Base-by-base conservation (phyloP, 1,140 invertebrate species). In the Ips typographus region DNA sequence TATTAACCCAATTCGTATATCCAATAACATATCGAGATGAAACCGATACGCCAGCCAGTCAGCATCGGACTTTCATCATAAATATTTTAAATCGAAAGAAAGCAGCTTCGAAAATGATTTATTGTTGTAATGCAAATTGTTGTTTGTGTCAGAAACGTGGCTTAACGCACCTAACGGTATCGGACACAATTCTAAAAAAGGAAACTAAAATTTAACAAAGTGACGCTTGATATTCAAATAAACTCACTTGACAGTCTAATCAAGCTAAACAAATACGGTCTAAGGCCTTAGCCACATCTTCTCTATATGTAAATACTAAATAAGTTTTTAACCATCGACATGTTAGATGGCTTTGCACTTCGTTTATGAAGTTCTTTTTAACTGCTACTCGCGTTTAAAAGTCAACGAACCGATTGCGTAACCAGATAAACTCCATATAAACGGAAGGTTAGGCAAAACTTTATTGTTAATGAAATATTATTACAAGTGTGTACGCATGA, bases 41-140 rank as follows among this genome's bases (percentile, higher is more conserved):
- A 59, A 59, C 7, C 40, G 39, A 59, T 59, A 59, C 40, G n/a
- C n/a, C 8, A 55, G 37, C 52, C 8, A 7, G 6, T 8, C 37
- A 55, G 52, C n/a, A 55, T 36, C 5, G 38, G 57, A 63, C 61
- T 53, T 63, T 56, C 53, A 56, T 63, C 47, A 52, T 63, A 63
- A 63, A 63, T 63, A 63, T 52, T 63, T 53, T 52, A 63, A 63
- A 63, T 52, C 61, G 37, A 63, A 63, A 63, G 61, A 51, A 63
- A 53, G 61, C 47, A 52, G 37, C 43, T 49, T 63, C 37, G 42
- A 53, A 52, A 51, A 52, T 63, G 61, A 63, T 63, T 63, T 63
- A 63, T 63, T 63, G 61, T 63, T 63, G 38, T 63, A 52, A 63
- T 51, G 47, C 61, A 52, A 63, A 63, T 51, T 52, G 61, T 41